Evolutionary conservation across 1,140 invertebrate species (phyloP).

Genomic region (Cyclina sinensis): DNA sequence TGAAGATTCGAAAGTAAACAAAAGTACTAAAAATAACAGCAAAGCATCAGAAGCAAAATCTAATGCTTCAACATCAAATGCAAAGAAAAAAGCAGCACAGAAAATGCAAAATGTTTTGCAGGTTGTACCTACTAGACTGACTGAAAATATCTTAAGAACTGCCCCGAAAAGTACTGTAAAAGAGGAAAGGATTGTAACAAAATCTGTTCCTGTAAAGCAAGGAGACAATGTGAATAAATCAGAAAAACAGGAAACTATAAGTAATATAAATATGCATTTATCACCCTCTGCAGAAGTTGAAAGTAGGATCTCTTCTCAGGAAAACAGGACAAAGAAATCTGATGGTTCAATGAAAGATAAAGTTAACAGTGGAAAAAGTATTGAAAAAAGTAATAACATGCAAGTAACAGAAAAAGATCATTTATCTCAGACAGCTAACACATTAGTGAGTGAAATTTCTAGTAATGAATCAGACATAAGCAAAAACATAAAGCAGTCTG

Average conservation of each 20-base stretch:
- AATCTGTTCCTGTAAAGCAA: neutral
- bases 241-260: neutral
- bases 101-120: conserved; percentile 63
- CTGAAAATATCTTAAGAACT: conserved; percentile 61
- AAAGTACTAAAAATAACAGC: neutral
- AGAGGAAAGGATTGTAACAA: conserved; percentile 12
- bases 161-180: conserved; percentile 34
- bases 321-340: neutral
- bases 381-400: neutral
- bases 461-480: neutral
- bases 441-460: neutral
- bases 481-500: neutral
- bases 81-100: conserved; percentile 50
- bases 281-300: conserved; percentile 53
- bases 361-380: conserved; percentile 6
- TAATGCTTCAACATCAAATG: neutral
- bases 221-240: too few relatives aligned
- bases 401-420: conserved; percentile 2
- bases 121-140: conserved; percentile 58
- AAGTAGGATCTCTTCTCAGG: conserved; percentile 1
- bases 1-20: neutral
- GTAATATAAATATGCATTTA: conserved; percentile 57
- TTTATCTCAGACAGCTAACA: neutral
- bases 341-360: neutral
- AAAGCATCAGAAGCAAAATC: neutral